Evolutionary conservation across 2,113 vertebrate species (phyloP).

Genomic region (Scomber japonicus): DNA sequence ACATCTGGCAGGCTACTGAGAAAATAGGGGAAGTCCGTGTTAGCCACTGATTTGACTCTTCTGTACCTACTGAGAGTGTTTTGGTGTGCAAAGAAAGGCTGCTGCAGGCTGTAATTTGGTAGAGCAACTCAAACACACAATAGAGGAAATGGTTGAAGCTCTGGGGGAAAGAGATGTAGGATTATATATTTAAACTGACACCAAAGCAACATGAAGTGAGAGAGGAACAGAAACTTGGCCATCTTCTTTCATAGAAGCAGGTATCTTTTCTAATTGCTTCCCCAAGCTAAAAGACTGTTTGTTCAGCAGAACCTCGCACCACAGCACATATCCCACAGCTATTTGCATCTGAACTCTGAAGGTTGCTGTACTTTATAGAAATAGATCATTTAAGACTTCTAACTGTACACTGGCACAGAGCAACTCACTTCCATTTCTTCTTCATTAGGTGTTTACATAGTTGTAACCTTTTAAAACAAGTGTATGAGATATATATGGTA

Average conservation of each 20-base stretch:
- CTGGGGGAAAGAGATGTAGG: no score
- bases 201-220: not conserved
- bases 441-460: no score
- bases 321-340: not conserved
- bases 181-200: no score
- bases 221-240: not conserved
- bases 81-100: not conserved
- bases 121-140: not conserved
- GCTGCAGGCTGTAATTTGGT: not conserved
- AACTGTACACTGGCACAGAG: not conserved
- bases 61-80: not conserved
- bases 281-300: constrained; percentile 1
- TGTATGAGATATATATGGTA: no score
- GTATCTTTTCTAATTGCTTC: not conserved
- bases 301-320: not conserved
- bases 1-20: not conserved
- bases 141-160: not conserved
- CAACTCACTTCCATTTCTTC: not conserved
- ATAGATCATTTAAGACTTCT: not conserved
- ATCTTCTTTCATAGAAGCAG: not conserved
- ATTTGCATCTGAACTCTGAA: not conserved
- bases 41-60: not conserved
- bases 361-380: not conserved
- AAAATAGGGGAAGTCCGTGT: not conserved
- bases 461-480: not conserved